phyloP scores from a whole-genome alignment of 35 echinoderm and acorn worm species.

The Lytechinus pictus region DNA sequence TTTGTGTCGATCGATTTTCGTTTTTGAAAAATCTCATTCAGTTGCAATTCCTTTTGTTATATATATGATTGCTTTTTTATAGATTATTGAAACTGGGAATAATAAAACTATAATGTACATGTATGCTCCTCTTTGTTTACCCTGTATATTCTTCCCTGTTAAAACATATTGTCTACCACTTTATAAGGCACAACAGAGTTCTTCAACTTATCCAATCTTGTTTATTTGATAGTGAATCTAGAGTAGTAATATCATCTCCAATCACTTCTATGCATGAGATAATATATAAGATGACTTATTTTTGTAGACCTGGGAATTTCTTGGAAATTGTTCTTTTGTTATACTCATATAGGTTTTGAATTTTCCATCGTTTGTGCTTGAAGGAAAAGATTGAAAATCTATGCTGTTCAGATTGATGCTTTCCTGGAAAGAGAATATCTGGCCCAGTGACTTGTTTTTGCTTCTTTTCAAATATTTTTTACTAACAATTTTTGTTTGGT shows the following conservation, averaged over 20 bases:
- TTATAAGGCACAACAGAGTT: background rate
- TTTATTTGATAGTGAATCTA: background rate
- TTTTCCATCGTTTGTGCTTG: background rate
- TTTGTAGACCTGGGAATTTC: background rate
- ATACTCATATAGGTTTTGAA: background rate
- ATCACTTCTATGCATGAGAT: background rate
- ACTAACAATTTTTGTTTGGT: too few species aligned
- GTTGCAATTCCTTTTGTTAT: too few species aligned
- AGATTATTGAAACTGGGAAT: too few species aligned
- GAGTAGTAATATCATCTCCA: background rate
- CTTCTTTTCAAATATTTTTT: too few species aligned
- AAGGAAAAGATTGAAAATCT: background rate
- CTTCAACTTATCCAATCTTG: background rate
- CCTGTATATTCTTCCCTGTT: too few species aligned
- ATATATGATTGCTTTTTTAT: too few species aligned
- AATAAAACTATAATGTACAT: too few species aligned
- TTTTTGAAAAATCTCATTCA: too few species aligned
- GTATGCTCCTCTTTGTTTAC: too few species aligned
- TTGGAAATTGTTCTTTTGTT: background rate
- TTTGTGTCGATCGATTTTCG: too few species aligned
- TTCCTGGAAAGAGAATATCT: background rate
- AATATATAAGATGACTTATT: background rate
- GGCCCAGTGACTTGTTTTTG: background rate
- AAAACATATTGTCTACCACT: too few species aligned
- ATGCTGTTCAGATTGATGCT: background rate